Evolutionary conservation across 2,797 vertebrate species (phyloP).

Genomic region (Etheostoma perlongum): DNA sequence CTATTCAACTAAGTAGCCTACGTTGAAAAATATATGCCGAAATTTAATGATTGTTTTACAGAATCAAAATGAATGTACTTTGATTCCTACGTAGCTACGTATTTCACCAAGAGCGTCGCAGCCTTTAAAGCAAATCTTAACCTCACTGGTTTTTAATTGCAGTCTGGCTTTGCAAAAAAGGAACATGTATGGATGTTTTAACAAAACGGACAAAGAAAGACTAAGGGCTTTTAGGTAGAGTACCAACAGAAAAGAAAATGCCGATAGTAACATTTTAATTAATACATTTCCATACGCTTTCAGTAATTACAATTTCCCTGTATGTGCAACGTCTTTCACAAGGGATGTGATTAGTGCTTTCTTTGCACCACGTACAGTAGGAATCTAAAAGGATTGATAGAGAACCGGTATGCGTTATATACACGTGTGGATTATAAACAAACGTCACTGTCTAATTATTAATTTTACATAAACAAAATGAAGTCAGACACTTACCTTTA

Average conservation of each 20-base stretch:
- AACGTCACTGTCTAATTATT: neutral
- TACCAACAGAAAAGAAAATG: neutral
- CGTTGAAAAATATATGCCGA: neutral
- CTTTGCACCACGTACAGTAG: neutral
- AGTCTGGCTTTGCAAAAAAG: neutral
- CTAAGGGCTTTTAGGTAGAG: neutral
- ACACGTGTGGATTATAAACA: neutral
- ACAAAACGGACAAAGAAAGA: neutral
- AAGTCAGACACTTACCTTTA: conserved; percentile 85
- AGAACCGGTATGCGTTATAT: neutral
- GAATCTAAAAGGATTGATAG: neutral
- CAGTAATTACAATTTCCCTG: neutral
- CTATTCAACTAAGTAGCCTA: no score
- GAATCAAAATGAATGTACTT: neutral
- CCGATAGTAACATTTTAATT: no score
- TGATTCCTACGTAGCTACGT: no score
- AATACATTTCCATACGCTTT: neutral
- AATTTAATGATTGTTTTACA: neutral
- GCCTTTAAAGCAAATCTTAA: neutral
- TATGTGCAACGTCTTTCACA: no score
- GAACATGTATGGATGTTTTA: neutral
- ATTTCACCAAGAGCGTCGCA: neutral
- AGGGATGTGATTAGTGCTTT: neutral
- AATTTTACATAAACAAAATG: neutral
- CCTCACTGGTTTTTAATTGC: neutral